These are phyloP conservation scores for Trachelus iudaicus DNA, from an alignment of 2,888 invertebrate genomes.

Conservation along the genomic window DNA sequence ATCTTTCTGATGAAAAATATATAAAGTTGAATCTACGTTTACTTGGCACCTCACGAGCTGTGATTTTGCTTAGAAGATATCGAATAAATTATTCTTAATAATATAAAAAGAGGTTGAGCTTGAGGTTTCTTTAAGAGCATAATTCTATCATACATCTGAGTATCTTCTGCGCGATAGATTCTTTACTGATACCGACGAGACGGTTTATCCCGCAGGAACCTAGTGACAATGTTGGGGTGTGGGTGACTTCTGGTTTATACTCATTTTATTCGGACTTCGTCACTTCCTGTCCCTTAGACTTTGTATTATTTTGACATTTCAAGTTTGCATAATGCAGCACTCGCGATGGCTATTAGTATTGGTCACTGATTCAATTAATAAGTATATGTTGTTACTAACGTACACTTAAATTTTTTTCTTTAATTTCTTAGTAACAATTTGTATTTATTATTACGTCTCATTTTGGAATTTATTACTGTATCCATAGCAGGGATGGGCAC, in stretches of 20 bases:
- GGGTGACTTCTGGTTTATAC: neutral
- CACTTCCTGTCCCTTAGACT: neutral
- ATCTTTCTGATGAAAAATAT: neutral
- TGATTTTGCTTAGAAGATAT: neutral
- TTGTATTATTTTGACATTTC: no score
- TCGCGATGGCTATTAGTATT: neutral
- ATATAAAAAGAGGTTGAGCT: neutral
- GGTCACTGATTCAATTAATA: neutral
- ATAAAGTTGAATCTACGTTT: neutral
- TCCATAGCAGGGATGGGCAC: no score
- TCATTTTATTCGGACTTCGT: neutral
- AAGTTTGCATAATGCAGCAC: neutral
- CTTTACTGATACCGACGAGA: neutral
- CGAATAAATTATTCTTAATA: neutral
- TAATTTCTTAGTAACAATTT: neutral
- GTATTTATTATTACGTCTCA: neutral
- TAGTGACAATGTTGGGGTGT: neutral
- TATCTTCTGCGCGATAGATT: neutral
- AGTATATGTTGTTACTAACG: neutral
- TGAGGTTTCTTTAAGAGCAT: neutral
- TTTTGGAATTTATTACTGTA: neutral
- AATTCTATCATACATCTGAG: no score
- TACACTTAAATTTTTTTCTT: neutral
- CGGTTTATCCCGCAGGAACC: neutral
- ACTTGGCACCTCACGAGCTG: neutral